Base-by-base conservation (phyloP, 2,888 invertebrate species). In the Euzophera pinguis region DNA sequence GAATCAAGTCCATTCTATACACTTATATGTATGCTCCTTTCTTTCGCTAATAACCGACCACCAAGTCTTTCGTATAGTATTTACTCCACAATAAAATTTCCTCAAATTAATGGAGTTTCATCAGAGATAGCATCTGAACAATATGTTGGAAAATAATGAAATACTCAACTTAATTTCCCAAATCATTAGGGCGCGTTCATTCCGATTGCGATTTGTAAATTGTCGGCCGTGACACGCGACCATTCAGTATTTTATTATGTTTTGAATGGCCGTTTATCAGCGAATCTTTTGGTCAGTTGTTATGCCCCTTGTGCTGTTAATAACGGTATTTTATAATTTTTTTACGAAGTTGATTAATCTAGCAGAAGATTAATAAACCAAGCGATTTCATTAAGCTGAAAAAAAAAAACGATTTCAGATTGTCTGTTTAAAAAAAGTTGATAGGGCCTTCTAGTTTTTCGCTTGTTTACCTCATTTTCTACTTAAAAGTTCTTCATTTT, bases 81-180 rank as follows among this genome's bases (percentile, higher is more conserved):
- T 32, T 32, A 6, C 7, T 9, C 1, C 10, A 32, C 7, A 7
- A 8, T 32, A 32, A 32, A 9, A 7, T 32, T 32, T 2, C 5
- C 3, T 22, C 5, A 3, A n/a, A n/a, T 32, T 6, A 32, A 32
- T 8, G 32, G 32, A 32, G 7, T 10, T 32, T 32, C 32, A 32
- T 9, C 7, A 37, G 12, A 37, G 4, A 37, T n/a, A 37, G n/a
- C n/a, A 12, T n/a, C 37, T 37, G 12, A 38, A 34, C 35, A 51
- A 51, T 43, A 51, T 51, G 43, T 51, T 3, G 42, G 43, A 39
- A 43, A 43, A 22, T 51, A 51, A 50, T 53, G 51, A 51, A 52
- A 51, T 53, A 53, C 51, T 57, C 52, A 50, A 38, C 53, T 51
- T 57, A 54, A 54, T 57, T 54, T 52, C 52, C 50, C 34, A 47